Evolutionary conservation across 1,140 invertebrate genomes (phyloP), one percentile per base, ranked within the genome.

Genomic region (Elysia chlorotica): DNA sequence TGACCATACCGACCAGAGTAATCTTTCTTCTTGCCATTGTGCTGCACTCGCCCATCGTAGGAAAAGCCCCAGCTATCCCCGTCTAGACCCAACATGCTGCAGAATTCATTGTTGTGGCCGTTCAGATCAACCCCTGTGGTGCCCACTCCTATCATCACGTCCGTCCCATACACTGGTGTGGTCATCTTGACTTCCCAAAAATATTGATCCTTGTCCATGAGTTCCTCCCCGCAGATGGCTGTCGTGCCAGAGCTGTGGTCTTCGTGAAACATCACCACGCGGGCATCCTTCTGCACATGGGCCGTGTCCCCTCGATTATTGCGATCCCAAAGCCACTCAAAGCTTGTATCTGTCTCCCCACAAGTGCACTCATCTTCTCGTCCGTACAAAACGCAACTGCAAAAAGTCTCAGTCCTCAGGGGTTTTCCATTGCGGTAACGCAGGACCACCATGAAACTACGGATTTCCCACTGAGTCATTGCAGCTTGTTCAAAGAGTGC

Each of bases 161-260:
- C 93, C 65, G 94, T 95, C 35, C 94, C 94, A 88, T 93, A 95
- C 0, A 93, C 89, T 33, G 90, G 89, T 0, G 92, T 92, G 0
- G 92, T 85, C 89, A 95, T 92, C 88, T 94, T 92, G 23, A 96
- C 89, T 84, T 96, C 94, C 93, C 94, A 96, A 85, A 93, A 96
- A 86, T 95, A 91, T 79, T 95, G 93, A 71, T 91, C 91, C 71
- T 88, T 88, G 14, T 87, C 74, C 76, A 95, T 87, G 0, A 90
- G 83, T 5, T 85, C 88, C 63, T 90, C 89, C 0, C 93, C 93
- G 36, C 91, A 86, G 0, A 93, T 90, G 0, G 90, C 92, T 2
- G 92, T 92, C 1, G 93, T 95, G 1, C 94, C 94, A 62, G 89
- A 90, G 80, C 93, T 95, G 83, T 91, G 92, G 74, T 89, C 88